Evolutionary conservation across 2,797 vertebrate genomes (phyloP).

Genomic region (Parauchenoglanis punctatus): DNA sequence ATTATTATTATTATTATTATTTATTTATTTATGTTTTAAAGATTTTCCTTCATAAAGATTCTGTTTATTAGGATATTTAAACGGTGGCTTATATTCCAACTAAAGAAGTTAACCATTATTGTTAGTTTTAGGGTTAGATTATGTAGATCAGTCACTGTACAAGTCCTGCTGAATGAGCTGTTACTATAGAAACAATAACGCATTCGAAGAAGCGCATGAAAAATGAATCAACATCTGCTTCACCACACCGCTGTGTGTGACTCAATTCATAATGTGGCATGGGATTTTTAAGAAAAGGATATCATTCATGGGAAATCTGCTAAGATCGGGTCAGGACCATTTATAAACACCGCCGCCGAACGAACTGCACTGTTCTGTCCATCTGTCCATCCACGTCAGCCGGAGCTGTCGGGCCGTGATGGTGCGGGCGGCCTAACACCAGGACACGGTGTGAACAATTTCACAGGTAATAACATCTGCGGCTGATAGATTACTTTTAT

Average conservation of each 20-base stretch:
- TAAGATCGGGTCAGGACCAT: neutral
- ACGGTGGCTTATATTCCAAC: neutral
- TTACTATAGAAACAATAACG: neutral
- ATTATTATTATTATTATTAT: neutral
- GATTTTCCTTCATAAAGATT: too few relatives aligned
- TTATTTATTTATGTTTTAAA: too few relatives aligned
- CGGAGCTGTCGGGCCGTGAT: slow-evolving; percentile 14
- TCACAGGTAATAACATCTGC: slow-evolving; percentile 57
- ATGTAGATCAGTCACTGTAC: neutral
- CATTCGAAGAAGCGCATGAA: neutral
- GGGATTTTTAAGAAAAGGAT: neutral
- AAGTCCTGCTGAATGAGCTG: neutral
- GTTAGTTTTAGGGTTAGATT: neutral
- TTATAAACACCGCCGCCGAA: neutral
- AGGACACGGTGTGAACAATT: slow-evolving; percentile 50
- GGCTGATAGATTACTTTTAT: slow-evolving; percentile 61
- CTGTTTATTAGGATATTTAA: neutral
- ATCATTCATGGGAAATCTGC: neutral
- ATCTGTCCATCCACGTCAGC: neutral
- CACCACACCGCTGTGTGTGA: too few relatives aligned
- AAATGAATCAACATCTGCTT: neutral
- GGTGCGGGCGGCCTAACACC: slow-evolving; percentile 19
- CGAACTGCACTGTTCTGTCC: neutral
- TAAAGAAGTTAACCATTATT: neutral
- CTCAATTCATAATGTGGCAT: neutral